Conservation (phyloP, 2,113 vertebrate genomes). For the Heptranchias perlo region DNA sequence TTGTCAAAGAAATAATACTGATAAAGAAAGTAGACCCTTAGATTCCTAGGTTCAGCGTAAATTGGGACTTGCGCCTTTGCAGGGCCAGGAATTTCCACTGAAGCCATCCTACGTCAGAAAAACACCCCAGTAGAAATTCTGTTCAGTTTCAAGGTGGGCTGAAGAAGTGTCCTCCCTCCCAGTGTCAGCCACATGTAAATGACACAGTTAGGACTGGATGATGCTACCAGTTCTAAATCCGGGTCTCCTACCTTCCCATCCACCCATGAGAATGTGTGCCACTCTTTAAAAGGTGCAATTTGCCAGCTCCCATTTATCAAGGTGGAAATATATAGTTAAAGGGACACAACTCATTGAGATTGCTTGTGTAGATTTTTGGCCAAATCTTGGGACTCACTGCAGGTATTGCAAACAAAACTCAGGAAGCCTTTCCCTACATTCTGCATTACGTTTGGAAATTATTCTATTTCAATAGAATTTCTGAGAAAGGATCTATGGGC, state of each 20-base stretch:
- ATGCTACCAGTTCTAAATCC: background rate
- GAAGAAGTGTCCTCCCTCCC: background rate
- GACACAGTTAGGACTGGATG: background rate
- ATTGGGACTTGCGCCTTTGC: background rate
- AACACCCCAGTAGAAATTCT: background rate
- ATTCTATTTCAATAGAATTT: background rate
- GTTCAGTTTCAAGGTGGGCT: background rate
- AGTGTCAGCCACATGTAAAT: background rate
- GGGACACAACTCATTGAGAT: background rate
- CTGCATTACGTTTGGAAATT: background rate
- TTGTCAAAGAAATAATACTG: background rate
- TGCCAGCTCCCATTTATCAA: background rate
- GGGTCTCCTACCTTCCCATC: background rate
- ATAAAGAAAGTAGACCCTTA: background rate
- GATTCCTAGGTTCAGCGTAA: background rate
- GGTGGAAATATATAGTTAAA: background rate
- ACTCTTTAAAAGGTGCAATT: background rate
- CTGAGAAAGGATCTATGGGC: background rate
- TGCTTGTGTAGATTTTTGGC: background rate
- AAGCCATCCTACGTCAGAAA: background rate
- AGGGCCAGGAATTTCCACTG: background rate
- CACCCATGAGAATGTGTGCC: background rate
- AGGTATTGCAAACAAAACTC: background rate
- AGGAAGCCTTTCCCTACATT: background rate
- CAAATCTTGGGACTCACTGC: background rate